Base-by-base conservation (phyloP, 2,888 invertebrate genomes). In the Chelonus formosanus region DNA sequence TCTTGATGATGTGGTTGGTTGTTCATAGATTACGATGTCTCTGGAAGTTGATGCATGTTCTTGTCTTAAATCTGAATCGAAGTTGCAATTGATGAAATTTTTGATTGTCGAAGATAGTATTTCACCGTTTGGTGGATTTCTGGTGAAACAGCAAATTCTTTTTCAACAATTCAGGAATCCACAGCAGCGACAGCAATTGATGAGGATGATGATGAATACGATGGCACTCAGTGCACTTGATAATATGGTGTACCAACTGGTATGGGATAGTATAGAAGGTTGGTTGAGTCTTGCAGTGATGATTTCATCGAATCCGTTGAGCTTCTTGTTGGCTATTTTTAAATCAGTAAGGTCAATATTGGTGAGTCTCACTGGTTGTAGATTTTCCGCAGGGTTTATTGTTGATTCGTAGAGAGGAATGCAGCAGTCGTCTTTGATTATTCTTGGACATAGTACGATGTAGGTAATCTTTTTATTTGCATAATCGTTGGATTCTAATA, bases 81-180 rank as follows among this genome's bases (percentile, higher is more conserved):
- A 70, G 4, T 34, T 69, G 35, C 72, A 72, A 45, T 72, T 70
- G 3, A 72, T 66, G 32, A 71, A 72, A 20, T 70, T 71, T 31
- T 69, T 70, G 2, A 72, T 73, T 6, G 68, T 58, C 35, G 69
- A 70, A 5, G 70, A 65, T 3, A 72, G 3, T 3, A 67, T 43
- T 61, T 73, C 68, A 3, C 69, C 67, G 8, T 31, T 50, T 4
- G 8, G 35, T 10, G 55, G 36, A 7, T 32, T 56, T 8, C 40
- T 53, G n/a, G 60, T 64, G 10, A 59, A 55, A 40, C 56, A 68
- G 36, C 34, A 61, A n/a, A 68, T 44, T 5, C 61, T 34, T 45
- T 57, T 60, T 8, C 65, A 7, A 43, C 54, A 7, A 6, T 7
- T 34, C 20, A 53, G 53, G n/a, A 56, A 61, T 32, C 58, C 58